Evolutionary conservation across 2,113 vertebrate species (phyloP), one percentile per base, ranked within the genome.

Genomic region (Dolichotis patagonum): DNA sequence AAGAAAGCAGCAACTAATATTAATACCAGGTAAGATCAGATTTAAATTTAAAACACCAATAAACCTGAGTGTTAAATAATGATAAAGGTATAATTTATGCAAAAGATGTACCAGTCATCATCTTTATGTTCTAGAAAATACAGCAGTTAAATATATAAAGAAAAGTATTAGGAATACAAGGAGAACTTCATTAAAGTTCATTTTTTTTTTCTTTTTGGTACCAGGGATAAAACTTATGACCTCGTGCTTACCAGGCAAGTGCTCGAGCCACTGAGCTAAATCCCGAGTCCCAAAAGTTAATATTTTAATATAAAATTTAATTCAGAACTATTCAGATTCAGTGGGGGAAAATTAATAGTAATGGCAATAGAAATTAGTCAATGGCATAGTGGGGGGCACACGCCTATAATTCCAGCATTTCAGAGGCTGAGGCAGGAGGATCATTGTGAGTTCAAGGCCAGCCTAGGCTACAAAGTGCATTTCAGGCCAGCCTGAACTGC

Each of bases 31-130:
- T 56, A 35, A 73, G 13, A 49, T 28, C 35, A 60, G 80, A 58
- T 38, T 93, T 87, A 93, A 78, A 20, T 43, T 93, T 93, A n/a
- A 80, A 88, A 81, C 22, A 88, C 49, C 62, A 87, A n/a, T 35
- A 16, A 87, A n/a, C 30, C 30, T 81, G 24, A 71, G 24, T 30
- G 80, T 38, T 30, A 81, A 6, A 46, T n/a, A n/a, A 49, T 46
- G 7, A 71, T 49, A 71, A n/a, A 77, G 58, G 28, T 82, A 49
- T 22, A 38, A 49, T 88, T 81, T 69, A 32, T 65, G 30, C 63
- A 75, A 86, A 78, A 86, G 17, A 67, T 28, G 28, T 8, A 16
- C 32, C 10, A 69, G 16, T 88, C 30, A 81, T 60, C 22, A 60
- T 4, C 24, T 19, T 46, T 81, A 81, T 56, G 20, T 26, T 11